A percentile compares a stretch with the other conserved stretches of the same genome.
These are phyloP conservation scores for Corydoras sp. DNA, from an alignment of 2,113 vertebrate genomes.

Conservation along the genomic window DNA sequence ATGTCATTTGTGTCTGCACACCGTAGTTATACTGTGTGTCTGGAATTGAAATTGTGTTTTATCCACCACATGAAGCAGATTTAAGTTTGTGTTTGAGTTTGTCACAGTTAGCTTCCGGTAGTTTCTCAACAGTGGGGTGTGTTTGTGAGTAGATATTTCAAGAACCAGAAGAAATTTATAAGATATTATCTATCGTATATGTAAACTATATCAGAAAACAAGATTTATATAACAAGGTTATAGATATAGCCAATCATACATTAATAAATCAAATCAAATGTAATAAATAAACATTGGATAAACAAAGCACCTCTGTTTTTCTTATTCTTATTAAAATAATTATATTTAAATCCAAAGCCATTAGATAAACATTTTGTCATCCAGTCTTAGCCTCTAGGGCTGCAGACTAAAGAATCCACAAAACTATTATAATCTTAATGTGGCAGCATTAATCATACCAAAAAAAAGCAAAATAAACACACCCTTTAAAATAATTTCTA, in stretches of 20 bases:
- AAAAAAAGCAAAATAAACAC: not conserved
- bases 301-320: not conserved
- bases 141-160: conserved; percentile 30
- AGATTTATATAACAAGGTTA: not conserved
- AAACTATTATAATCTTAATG: not conserved
- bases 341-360: not conserved
- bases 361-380: not conserved
- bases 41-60: not conserved
- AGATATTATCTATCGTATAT: not conserved
- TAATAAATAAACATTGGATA: not conserved
- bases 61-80: conserved; percentile 53
- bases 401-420: not conserved
- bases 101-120: conserved; percentile 74
- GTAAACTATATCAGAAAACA: not conserved
- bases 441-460: not conserved
- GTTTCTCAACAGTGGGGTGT: conserved; percentile 47
- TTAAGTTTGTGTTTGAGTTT: conserved; percentile 48
- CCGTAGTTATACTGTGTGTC: conserved; percentile 4
- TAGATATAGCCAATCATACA: no score
- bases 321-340: not conserved
- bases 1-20: conserved; percentile 5
- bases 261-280: no score
- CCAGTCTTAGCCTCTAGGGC: not conserved
- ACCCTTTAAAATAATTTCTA: not conserved
- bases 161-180: not conserved